Base-by-base conservation (phyloP, 2,113 vertebrate species). In the Bufo gargarizans region DNA sequence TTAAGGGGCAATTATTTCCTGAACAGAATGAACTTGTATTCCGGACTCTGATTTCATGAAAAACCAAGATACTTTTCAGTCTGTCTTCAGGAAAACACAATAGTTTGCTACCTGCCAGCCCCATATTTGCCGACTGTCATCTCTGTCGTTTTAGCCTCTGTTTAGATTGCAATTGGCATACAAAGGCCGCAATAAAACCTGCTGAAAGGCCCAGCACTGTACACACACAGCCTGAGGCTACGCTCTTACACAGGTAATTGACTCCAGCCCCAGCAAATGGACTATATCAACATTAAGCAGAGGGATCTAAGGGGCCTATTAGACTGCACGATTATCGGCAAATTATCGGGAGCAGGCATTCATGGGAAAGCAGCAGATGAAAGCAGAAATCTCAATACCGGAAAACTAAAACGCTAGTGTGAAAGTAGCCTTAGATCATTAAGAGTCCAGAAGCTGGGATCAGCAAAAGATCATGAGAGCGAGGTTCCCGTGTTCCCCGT, bases 61-160 rank as follows among this genome's bases (percentile, higher is more conserved):
- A 55, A 71, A 59, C 58, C 16, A 59, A 77, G 49, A 74, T 22
- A 50, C 56, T 86, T 86, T 19, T 59, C 49, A 86, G 33, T 77
- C 49, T 55, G 19, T 19, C 33, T 86, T 77, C 1, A 63, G 16
- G 10, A 19, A 86, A 58, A 59, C 33, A 22, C 43, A 77, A 47
- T 69, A 53, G 49, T 71, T 69, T 22, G 20, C 72, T 61, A 20
- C 56, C 56, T 22, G 56, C 56, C 84, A n/a, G 84, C 56, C 19
- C 16, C 58, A 47, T 76, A 50, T 86, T 86, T 77, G 58, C 72
- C 4, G 17, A 63, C 56, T 86, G 72, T 86, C 84, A 86, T 50
- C 72, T 8, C 11, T 63, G 69, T 77, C 20, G 20, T 22, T 63
- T 63, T 86, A 63, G 84, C 56, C 77, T 86, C 84, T 86, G 84